These are phyloP conservation scores for Drosophila kokeensis DNA, from an alignment of 2,888 invertebrate species.

Conservation along the genomic window DNA sequence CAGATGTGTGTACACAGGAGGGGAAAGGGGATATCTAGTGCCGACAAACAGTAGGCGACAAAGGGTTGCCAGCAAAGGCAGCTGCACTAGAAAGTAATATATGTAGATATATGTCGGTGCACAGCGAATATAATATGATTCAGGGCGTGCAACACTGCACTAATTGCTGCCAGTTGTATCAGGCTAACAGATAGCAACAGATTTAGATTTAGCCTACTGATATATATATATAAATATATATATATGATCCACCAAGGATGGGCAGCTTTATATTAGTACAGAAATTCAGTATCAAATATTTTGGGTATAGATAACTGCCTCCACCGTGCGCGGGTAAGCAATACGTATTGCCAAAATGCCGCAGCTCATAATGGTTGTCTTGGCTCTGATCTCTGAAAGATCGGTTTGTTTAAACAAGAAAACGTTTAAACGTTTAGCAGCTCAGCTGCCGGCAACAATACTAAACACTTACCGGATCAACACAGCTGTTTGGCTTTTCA, in stretches of 20 bases:
- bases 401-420: neutral
- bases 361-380: neutral
- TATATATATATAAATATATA: neutral
- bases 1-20: slow-evolving; percentile 43
- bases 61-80: slow-evolving; percentile 38
- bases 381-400: neutral
- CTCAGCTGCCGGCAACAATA: neutral
- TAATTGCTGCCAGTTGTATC: slow-evolving; percentile 24
- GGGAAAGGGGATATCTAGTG: neutral
- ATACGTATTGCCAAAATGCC: neutral
- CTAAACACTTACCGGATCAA: neutral
- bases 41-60: slow-evolving; percentile 7
- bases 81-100: slow-evolving; percentile 24
- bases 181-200: neutral
- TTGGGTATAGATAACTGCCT: neutral
- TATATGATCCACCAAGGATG: neutral
- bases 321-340: neutral
- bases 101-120: neutral
- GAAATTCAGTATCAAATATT: neutral
- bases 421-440: neutral
- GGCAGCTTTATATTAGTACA: neutral
- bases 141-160: slow-evolving; percentile 3
- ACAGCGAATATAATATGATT: neutral
- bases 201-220: neutral
- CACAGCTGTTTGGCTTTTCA: neutral